Conservation (phyloP, 1,140 invertebrate species). For the Muscidifurax raptorellus region DNA sequence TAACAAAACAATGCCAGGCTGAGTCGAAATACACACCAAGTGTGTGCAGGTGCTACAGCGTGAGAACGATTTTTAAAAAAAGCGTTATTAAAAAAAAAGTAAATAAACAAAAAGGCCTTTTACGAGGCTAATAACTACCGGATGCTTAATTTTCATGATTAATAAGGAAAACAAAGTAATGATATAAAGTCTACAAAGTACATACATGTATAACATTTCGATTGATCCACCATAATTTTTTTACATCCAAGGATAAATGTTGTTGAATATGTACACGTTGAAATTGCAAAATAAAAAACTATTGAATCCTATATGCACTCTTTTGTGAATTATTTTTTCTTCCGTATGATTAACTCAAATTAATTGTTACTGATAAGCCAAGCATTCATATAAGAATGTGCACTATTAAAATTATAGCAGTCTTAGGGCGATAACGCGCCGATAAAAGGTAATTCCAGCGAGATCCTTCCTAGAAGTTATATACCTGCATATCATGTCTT, state of each 20-base stretch:
- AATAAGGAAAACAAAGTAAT: conserved; percentile 17
- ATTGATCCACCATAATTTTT: conserved; percentile 55
- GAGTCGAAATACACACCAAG: conserved; percentile 38
- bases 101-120: conserved; percentile 12
- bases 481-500: no score
- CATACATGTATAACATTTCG: conserved; percentile 38
- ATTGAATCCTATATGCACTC: conserved; percentile 42
- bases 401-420: no score
- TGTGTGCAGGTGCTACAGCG: conserved; percentile 49
- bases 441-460: no score
- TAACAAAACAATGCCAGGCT: conserved; percentile 16
- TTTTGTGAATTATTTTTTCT: neutral
- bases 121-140: conserved; percentile 18
- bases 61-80: neutral
- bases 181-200: conserved; percentile 38
- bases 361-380: no score
- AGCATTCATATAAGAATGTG: no score
- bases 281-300: conserved; percentile 62
- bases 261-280: conserved; percentile 62
- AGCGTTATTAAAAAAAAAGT: neutral
- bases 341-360: no score
- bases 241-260: conserved; percentile 60
- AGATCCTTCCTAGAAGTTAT: no score
- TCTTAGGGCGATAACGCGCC: no score
- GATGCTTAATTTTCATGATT: conserved; percentile 42